A percentile compares a stretch with the other conserved stretches of the same genome.
phyloP scores from a whole-genome alignment of 2,797 vertebrate species.

The Buceros bicornis region DNA sequence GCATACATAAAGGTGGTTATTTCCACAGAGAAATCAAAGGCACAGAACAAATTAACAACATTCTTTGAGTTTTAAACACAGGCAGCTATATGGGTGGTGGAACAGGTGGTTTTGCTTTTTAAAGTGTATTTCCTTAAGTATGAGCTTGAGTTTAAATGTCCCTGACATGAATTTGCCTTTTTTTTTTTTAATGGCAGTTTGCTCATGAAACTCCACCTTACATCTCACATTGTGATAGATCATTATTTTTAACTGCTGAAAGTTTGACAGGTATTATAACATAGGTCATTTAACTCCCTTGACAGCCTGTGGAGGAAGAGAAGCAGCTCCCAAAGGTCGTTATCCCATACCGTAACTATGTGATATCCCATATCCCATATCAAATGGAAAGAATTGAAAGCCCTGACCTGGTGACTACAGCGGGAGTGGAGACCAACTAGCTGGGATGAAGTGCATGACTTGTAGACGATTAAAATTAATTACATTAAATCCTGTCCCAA shows the following conservation, averaged over 20 bases:
- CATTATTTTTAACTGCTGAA: background rate
- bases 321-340: background rate
- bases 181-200: background rate
- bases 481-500: background rate
- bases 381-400: background rate
- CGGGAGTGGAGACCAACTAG: background rate
- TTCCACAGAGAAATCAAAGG: slow-evolving; percentile 66
- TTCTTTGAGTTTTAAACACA: slow-evolving; percentile 60
- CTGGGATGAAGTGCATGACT: background rate
- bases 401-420: background rate
- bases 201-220: background rate
- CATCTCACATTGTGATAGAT: background rate
- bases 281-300: background rate
- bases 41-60: slow-evolving; percentile 45
- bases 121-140: background rate
- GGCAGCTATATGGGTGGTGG: slow-evolving; percentile 56
- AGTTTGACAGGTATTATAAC: background rate
- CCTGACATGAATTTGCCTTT: background rate
- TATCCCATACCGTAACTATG: background rate
- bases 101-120: slow-evolving; percentile 11
- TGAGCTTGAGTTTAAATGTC: slow-evolving; percentile 31
- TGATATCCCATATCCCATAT: background rate
- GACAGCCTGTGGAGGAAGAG: background rate
- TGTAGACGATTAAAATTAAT: background rate
- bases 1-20: slow-evolving; percentile 51